These are phyloP conservation scores for Latheticus oryzae DNA, from an alignment of 2,888 invertebrate species.

Conservation along the genomic window DNA sequence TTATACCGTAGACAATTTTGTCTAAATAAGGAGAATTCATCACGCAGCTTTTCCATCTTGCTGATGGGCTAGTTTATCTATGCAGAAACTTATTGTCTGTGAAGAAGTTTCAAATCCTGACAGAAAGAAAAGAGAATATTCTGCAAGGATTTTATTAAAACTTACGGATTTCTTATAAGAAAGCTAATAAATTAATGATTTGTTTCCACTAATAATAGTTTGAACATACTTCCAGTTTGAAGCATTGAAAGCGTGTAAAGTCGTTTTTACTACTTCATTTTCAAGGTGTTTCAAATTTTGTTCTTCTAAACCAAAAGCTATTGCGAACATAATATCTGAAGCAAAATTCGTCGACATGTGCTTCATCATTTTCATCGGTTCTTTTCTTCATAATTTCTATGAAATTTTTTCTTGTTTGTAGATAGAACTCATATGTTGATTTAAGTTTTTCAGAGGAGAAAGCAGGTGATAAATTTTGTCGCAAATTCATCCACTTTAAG, in stretches of 20 bases:
- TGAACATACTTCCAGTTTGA: conserved; percentile 25
- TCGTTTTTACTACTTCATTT: conserved; percentile 1
- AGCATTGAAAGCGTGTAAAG: conserved; percentile 6
- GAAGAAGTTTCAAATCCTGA: conserved; percentile 36
- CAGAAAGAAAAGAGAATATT: conserved; percentile 27
- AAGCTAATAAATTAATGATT: conserved; percentile 14
- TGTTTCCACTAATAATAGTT: conserved; percentile 1
- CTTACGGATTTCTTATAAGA: conserved; percentile 21
- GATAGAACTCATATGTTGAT: conserved; percentile 23
- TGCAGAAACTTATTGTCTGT: conserved; percentile 22
- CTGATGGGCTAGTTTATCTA: conserved; percentile 30
- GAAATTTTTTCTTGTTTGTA: conserved; percentile 19
- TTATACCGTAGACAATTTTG: conserved; percentile 23
- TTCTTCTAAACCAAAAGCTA: conserved; percentile 27
- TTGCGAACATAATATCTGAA: conserved; percentile 23
- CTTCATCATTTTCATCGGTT: conserved; percentile 2
- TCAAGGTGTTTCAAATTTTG: conserved; percentile 25
- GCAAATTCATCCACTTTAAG: conserved; percentile 20
- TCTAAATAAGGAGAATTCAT: conserved; percentile 26
- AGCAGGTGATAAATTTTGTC: conserved; percentile 23
- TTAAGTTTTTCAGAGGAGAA: conserved; percentile 33
- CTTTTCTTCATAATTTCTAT: not conserved
- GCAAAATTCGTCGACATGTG: conserved; percentile 12
- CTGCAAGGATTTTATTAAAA: conserved; percentile 27
- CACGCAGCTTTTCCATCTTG: conserved; percentile 21